A percentile compares a stretch with the other conserved stretches of the same genome.
Evolutionary conservation across 2,113 vertebrate species (phyloP).

Genomic region (Opisthocomus hoazin): DNA sequence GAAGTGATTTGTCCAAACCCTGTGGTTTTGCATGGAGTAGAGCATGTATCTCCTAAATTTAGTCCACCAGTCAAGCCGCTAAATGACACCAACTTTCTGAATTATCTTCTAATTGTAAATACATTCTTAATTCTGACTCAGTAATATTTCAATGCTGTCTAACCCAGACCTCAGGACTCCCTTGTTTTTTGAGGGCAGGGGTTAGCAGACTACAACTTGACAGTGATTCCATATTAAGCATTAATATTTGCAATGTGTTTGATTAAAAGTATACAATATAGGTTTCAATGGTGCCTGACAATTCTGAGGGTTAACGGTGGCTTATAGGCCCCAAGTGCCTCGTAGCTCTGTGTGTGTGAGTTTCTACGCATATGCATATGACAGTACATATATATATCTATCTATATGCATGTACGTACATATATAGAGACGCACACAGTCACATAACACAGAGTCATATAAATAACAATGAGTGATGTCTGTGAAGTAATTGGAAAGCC

Average conservation of each 20-base stretch:
- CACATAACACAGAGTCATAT: background rate
- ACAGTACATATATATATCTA: background rate
- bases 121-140: background rate
- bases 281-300: background rate
- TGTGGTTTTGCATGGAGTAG: background rate
- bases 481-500: background rate
- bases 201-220: background rate
- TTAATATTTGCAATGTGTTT: background rate
- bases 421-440: background rate
- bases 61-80: background rate
- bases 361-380: background rate
- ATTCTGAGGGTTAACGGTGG: background rate
- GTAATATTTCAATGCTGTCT: background rate
- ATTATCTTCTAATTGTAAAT: background rate
- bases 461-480: background rate
- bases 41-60: background rate
- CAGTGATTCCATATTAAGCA: background rate
- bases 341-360: background rate
- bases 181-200: background rate
- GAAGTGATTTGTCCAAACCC: background rate
- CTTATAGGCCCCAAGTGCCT: background rate
- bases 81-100: background rate
- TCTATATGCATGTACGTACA: background rate
- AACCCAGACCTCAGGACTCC: fast-evolving
- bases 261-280: background rate